A percentile compares a stretch with the other conserved stretches of the same genome.
These are phyloP conservation scores for Tursiops truncatus DNA, from an alignment of 2,113 vertebrate genomes.

Conservation along the genomic window DNA sequence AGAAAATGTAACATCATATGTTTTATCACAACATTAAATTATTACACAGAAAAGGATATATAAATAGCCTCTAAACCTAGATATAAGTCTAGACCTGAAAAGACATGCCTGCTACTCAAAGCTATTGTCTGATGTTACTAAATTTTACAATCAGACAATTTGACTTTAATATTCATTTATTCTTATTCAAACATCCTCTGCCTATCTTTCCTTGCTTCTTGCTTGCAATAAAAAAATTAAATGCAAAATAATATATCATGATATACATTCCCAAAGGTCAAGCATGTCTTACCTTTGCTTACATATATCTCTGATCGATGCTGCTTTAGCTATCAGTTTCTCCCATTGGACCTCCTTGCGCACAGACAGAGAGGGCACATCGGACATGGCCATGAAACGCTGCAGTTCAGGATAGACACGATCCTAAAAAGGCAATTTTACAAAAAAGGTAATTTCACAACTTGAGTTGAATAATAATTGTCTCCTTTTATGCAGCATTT, in stretches of 20 bases:
- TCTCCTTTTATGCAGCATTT: slow-evolving; percentile 28
- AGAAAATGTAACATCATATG: not conserved
- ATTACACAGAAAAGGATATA: not conserved
- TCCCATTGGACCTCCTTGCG: slow-evolving; percentile 94
- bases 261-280: not conserved
- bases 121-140: not conserved
- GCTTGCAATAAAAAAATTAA: not conserved
- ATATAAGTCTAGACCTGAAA: not conserved
- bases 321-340: slow-evolving; percentile 91
- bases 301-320: slow-evolving; percentile 94
- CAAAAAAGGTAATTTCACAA: slow-evolving; percentile 27
- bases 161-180: slow-evolving; percentile 24
- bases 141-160: not conserved
- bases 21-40: slow-evolving; percentile 4
- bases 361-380: slow-evolving; percentile 82
- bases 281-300: slow-evolving; percentile 88
- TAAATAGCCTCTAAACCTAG: not conserved
- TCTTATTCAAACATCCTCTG: not conserved
- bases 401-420: slow-evolving; percentile 96
- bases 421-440: slow-evolving; percentile 84
- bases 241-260: not conserved
- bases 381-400: slow-evolving; percentile 87
- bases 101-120: slow-evolving; percentile 15
- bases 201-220: not conserved
- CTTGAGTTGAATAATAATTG: not conserved